Evolutionary conservation across 2,888 invertebrate species (phyloP).

Genomic region (Mesochorus sp.): DNA sequence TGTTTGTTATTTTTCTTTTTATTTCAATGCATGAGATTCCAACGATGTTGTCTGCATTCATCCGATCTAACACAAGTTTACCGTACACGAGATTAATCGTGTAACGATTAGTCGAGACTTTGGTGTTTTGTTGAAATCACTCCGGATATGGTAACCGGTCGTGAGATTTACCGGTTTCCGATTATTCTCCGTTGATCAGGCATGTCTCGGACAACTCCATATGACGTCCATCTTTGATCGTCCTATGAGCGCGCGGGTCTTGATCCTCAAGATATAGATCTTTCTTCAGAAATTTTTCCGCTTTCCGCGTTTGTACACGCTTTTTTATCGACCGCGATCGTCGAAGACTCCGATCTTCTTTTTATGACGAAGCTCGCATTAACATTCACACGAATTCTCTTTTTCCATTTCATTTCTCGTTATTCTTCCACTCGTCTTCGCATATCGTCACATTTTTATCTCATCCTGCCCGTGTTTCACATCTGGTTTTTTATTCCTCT

Average conservation of each 20-base stretch:
- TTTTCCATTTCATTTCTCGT: constrained; percentile 1
- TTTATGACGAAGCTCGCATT: too few species aligned
- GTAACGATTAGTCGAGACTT: constrained; percentile 55
- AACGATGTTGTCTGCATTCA: neutral
- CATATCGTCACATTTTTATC: constrained; percentile 5
- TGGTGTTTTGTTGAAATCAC: constrained; percentile 49
- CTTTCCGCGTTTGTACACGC: neutral
- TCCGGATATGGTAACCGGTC: constrained; percentile 41
- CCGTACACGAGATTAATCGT: constrained; percentile 33
- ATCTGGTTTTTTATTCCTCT: constrained; percentile 14
- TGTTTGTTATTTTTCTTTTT: too few species aligned
- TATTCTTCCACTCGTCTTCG: constrained; percentile 28
- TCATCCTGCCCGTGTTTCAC: neutral
- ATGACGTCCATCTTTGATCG: too few species aligned
- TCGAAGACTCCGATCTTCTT: neutral
- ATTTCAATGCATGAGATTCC: constrained; percentile 8
- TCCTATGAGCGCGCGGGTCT: too few species aligned
- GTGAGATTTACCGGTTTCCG: constrained; percentile 34
- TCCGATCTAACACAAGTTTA: neutral
- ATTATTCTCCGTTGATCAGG: constrained; percentile 14
- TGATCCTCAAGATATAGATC: too few species aligned
- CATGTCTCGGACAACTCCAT: neutral
- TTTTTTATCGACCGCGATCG: neutral
- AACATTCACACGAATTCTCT: neutral
- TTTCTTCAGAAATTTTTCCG: constrained; percentile 16